Conservation (phyloP, 2,888 invertebrate genomes). For the Tuta absoluta region DNA sequence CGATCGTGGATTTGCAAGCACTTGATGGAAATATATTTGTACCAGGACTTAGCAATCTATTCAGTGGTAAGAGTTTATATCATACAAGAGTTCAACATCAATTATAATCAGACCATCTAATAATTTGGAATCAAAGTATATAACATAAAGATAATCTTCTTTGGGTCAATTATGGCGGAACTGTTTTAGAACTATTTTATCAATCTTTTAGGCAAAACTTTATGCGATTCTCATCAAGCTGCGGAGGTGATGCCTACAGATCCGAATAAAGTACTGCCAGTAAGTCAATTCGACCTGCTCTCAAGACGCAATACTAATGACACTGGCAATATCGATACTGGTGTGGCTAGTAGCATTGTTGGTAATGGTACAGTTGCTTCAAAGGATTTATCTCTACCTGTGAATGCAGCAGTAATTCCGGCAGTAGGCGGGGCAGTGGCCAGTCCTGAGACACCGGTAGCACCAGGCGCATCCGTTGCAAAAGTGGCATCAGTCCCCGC, state of each 20-base stretch:
- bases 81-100: too few species aligned
- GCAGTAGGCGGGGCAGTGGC: background rate
- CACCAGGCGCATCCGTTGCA: background rate
- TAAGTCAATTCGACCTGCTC: background rate
- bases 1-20: slow-evolving; percentile 51
- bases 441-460: background rate
- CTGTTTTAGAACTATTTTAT: too few species aligned
- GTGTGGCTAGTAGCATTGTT: background rate
- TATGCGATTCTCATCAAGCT: background rate
- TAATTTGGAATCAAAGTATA: too few species aligned
- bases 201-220: background rate
- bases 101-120: too few species aligned
- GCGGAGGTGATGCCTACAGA: background rate
- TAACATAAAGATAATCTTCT: too few species aligned
- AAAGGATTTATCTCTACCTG: background rate
- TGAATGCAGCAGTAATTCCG: background rate
- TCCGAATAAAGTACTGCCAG: background rate
- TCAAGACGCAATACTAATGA: background rate
- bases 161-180: too few species aligned
- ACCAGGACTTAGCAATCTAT: slow-evolving; percentile 57
- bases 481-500: background rate
- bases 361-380: background rate
- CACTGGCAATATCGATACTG: background rate
- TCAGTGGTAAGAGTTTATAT: slow-evolving; percentile 54
- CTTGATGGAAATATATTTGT: slow-evolving; percentile 52